Evolutionary conservation across 1,140 invertebrate species (phyloP), one percentile per base, ranked within the genome.

Genomic region (Bombus haemorrhoidalis): DNA sequence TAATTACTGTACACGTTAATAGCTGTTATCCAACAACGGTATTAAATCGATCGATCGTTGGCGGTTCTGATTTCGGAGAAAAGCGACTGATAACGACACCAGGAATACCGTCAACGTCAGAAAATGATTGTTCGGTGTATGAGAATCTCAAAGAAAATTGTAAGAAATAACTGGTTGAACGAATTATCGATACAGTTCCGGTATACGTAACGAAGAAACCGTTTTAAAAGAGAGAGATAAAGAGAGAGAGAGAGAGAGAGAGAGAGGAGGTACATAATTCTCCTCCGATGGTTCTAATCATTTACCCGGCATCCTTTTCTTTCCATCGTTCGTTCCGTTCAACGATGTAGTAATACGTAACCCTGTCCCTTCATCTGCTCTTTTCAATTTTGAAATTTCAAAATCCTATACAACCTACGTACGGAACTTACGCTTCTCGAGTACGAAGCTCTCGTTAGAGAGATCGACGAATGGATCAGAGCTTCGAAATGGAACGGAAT

Each of bases 391-490:
- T 43, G 78, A 75, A 81, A 85, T 81, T 68, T 81, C 41, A 81
- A 71, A 81, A 71, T 53, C 47, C 39, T 41, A 8, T 43, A 68
- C 57, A 87, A 74, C 78, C 77, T 34, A 15, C 18, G 12, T 32
- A 62, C 37, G 43, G 57, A 73, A 39, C 37, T 77, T 78, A 47
- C 68, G 37, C 71, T 87, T 43, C 10, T 79, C 76, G 69, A 80
- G 71, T 89, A 47, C 85, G 66, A 68, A 80, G 72, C 68, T 84
- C 78, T 90, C 87, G 87, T 89, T 89, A 90, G 69, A 57, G 47
- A 85, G 53, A 37, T 39, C 72, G 76, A 62, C 83, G 88, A 89
- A 89, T 86, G 75, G 81, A 89, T 86, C 66, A n/a, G 47, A 72
- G 53, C 53, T 68, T 62, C 39, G 80, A 81, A 86, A 89, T 86